These are phyloP conservation scores for Chrysemys picta DNA, from an alignment of 2,113 vertebrate genomes.

Conservation along the genomic window DNA sequence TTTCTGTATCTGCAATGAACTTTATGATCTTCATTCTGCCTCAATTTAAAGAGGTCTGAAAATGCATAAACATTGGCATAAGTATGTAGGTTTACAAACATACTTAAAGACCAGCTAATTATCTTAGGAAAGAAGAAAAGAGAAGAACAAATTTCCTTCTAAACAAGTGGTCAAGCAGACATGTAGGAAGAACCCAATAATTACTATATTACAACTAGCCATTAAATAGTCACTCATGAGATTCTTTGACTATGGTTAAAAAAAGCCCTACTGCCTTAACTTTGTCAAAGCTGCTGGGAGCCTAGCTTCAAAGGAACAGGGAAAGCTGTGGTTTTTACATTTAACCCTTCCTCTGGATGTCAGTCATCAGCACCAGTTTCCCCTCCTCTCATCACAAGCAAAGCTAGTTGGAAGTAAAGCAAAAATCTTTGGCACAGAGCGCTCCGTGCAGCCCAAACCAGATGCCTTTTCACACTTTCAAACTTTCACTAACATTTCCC, in stretches of 20 bases:
- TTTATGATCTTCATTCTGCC: not conserved
- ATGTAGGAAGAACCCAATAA: not conserved
- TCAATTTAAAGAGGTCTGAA: not conserved
- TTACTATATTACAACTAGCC: constrained; percentile 15
- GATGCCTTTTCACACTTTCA: not conserved
- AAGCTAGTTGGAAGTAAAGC: not conserved
- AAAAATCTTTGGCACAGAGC: not conserved
- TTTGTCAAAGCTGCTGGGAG: not conserved
- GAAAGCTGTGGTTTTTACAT: not conserved
- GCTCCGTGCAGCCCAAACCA: not conserved
- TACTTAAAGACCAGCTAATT: constrained; percentile 22
- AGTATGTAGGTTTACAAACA: constrained; percentile 22
- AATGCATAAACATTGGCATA: not conserved
- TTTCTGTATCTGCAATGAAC: not conserved
- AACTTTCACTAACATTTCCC: constrained; percentile 16
- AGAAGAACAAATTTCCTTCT: not conserved
- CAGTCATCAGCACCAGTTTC: not conserved
- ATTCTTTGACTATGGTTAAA: not conserved
- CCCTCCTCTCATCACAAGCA: not conserved
- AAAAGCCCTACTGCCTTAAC: not conserved
- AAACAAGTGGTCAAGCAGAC: not conserved
- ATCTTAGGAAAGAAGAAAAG: not conserved
- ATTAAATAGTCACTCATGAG: not conserved
- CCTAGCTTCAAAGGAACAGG: not conserved
- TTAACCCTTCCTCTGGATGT: not conserved